Evolutionary conservation across 2,797 vertebrate genomes (phyloP).

Genomic region (Delichon dasypus): DNA sequence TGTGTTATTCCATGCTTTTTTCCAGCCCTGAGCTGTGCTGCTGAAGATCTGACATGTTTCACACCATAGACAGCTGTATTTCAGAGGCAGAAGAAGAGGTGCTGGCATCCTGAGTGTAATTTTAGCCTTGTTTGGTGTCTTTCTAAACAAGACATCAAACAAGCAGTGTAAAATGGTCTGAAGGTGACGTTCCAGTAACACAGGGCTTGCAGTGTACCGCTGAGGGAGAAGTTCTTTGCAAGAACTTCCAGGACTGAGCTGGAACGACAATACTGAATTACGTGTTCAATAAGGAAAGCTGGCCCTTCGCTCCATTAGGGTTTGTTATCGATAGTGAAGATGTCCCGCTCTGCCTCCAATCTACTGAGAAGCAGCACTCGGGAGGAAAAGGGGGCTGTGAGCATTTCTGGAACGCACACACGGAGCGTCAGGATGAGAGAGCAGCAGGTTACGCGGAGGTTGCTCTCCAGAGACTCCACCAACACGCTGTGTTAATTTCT

Average conservation of each 20-base stretch:
- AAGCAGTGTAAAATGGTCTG: neutral
- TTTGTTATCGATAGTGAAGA: neutral
- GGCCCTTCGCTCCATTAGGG: neutral
- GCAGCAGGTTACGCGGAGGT: neutral
- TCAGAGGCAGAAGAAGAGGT: neutral
- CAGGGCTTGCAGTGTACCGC: neutral
- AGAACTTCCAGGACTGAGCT: neutral
- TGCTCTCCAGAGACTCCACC: neutral
- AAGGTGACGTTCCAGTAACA: neutral
- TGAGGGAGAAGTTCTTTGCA: neutral
- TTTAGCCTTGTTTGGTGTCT: neutral
- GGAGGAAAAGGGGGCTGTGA: neutral
- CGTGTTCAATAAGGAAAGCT: neutral
- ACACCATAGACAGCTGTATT: neutral
- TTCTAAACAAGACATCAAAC: neutral
- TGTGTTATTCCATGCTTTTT: neutral
- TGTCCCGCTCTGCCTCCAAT: neutral
- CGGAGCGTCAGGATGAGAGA: neutral
- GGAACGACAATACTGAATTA: neutral
- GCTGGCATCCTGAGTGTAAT: neutral
- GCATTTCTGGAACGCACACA: neutral
- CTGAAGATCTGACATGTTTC: neutral
- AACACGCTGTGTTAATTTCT: neutral
- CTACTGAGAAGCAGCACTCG: neutral
- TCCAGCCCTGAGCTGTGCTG: neutral